Evolutionary conservation across 2,113 vertebrate species (phyloP), one percentile per base, ranked within the genome.

Genomic region (Antennarius striatus): DNA sequence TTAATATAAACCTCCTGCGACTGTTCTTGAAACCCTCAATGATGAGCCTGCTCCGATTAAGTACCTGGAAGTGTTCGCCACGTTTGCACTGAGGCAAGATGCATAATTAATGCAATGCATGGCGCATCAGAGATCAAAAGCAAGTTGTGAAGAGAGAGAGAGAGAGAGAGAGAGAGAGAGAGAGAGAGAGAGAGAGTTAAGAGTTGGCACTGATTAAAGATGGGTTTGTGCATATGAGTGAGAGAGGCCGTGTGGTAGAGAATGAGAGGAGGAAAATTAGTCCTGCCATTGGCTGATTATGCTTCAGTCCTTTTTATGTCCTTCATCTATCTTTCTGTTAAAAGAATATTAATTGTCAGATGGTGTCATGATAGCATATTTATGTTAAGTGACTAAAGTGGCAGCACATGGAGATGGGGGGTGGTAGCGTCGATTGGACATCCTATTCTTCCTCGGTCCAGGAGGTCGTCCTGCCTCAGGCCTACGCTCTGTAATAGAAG

Each of bases 21-120:
- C 62, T 78, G 73, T 69, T 79, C 91, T 82, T 42, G 2, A 84
- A 87, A 89, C 85, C 60, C 30, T n/a, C 71, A 70, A 77, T 14
- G 64, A 83, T 82, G 79, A 88, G 68, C 80, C 54, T 36, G 62
- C 75, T 80, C 65, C 59, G 63, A 32, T 79, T 69, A 77, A 82
- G 79, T 67, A 79, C 85, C 88, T 52, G 72, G 88, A 90, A 87
- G 89, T 89, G 85, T 85, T 88, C 60, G 3, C 72, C 55, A 70
- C 71, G 29, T 80, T 89, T 84, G 79, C 55, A 50, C 78, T 68
- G 68, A 88, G 83, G 83, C 80, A 9, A 69, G 73, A 91, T 91
- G 58, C 85, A 92, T 92, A 90, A 92, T 93, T 91, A 92, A 92
- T 91, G 88, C 65, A 63, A 79, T 74, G 83, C 84, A 77, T 79